Evolutionary conservation across 1,140 invertebrate species (phyloP), one percentile per base, ranked within the genome.

Genomic region (Geopemphigus sp.): DNA sequence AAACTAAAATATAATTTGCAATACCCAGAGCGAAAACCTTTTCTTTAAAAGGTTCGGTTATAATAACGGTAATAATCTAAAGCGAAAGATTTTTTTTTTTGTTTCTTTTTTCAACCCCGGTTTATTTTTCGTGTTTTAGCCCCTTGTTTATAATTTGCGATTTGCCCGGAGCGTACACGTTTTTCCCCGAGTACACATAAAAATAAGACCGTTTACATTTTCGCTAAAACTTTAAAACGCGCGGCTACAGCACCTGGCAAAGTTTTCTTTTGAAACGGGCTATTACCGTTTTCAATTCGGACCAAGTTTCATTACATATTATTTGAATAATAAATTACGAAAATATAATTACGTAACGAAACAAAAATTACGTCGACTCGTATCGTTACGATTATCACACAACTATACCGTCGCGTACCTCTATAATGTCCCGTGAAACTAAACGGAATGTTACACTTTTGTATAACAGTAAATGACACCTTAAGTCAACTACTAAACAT

Each of bases 31-130:
- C 22, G 22, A 50, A 68, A 19, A 68, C 66, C 14, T 50, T 17
- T 47, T 57, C 54, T 22, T 59, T 45, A 68, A 68, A 68, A 68
- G 66, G 66, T 68, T 68, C 45, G 26, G 45, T 26, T 68, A 47
- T 66, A 47, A 68, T 68, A 68, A 68, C 45, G 66, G 66, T 68
- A 68, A 68, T 68, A 50, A 24, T n/a, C 39, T 68, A 24, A 68
- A 50, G 24, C 22, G 45, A 68, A 68, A 68, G 66, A 68, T 68
- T 68, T 8, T 68, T 50, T 24, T 59, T 12, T 59, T 59, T 59
- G 0, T 24, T 26, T n/a, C 4, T 57, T 3, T 57, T 57, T 24
- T 12, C 26, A 0, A 22, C 12, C 12, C 10, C 22, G 24, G 19
- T 50, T 17, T 68, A 22, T 22, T 68, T 47, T 47, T 68, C 10